Evolutionary conservation across 2,797 vertebrate species (phyloP).

Genomic region (Syncerus caffer): DNA sequence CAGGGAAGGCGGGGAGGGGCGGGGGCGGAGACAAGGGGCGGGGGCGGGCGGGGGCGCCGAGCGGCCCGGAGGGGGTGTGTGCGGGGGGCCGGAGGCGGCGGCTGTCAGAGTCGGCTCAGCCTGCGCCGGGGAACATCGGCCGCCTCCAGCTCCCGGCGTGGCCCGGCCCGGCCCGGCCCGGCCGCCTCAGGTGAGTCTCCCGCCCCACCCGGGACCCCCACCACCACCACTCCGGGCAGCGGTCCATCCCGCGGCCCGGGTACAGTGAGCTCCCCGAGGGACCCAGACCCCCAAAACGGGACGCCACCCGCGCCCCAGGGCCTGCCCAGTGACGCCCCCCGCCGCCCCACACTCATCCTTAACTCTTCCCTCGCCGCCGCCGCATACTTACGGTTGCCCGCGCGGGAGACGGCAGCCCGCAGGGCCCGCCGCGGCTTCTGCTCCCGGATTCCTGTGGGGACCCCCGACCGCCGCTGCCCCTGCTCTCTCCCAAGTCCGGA

Average conservation of each 20-base stretch:
- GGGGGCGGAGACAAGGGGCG: conserved; percentile 69
- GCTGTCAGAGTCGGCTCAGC: conserved; percentile 72
- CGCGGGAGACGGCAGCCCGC: neutral
- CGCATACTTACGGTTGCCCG: neutral
- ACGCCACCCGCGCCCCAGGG: neutral
- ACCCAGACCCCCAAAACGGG: neutral
- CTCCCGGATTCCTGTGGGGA: neutral
- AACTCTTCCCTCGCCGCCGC: conserved; percentile 22
- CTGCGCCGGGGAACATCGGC: conserved; percentile 61
- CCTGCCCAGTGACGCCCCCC: conserved; percentile 14
- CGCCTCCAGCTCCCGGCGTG: conserved; percentile 70
- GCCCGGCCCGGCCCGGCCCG: conserved; percentile 58
- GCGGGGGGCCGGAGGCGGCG: conserved; percentile 72
- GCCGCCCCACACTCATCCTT: conserved; percentile 10
- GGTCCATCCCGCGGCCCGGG: neutral
- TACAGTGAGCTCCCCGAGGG: neutral
- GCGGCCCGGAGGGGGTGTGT: conserved; percentile 68
- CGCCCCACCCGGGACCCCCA: neutral
- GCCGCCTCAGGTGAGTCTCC: conserved; percentile 73
- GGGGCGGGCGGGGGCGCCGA: conserved; percentile 60
- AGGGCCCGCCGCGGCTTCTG: neutral
- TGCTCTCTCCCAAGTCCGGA: neutral
- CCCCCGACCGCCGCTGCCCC: conserved; percentile 6
- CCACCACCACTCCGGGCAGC: neutral
- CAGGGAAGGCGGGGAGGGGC: conserved; percentile 50